Base-by-base conservation (phyloP, 2,797 vertebrate genomes). In the Eospalax fontanierii region DNA sequence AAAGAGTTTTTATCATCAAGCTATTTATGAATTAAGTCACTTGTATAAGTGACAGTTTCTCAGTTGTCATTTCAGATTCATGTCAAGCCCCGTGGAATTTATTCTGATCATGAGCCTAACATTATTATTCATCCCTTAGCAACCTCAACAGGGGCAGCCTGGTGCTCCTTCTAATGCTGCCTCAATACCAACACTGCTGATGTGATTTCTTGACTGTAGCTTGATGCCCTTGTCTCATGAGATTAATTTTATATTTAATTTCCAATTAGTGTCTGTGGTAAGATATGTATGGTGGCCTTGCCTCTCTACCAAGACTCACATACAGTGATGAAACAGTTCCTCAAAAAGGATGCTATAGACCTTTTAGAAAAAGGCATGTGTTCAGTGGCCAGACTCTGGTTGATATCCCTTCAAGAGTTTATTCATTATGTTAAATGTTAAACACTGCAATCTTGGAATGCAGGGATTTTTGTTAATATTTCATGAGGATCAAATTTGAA, bases 231-330 rank as follows among this genome's bases (percentile, higher is more conserved):
- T 79, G 16, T 28, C 12, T 43, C 33, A 15, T 35, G 74, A 76
- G 24, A 46, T 57, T 83, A 50, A 75, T 74, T 90, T 74, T 30
- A 78, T 65, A 89, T 68, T 92, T 85, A 30, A 86, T 83, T 94
- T 74, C 65, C 24, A 75, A 0, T 0, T 65, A n/a, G 21, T 30
- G 5, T 61, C 43, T 89, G 24, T 71, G 70, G 19, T 68, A 19
- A 38, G 70, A 89, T 18, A 6, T 22, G 3, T 4, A n/a, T 1
- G 0, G 11, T 54, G 33, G 46, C 43, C 35, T 76, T 61, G 24
- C 0, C 10, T 21, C 0, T 4, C 21, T 63, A 40, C 61, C 12
- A 46, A 75, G 1, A 2, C 4, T 43, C 57, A 38, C 15, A 24
- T 0, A 38, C 3, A 30, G 11, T 50, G 38, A 18, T 19, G 79